Evolutionary conservation across 2,113 vertebrate genomes (phyloP).

Genomic region (Eptesicus fuscus): DNA sequence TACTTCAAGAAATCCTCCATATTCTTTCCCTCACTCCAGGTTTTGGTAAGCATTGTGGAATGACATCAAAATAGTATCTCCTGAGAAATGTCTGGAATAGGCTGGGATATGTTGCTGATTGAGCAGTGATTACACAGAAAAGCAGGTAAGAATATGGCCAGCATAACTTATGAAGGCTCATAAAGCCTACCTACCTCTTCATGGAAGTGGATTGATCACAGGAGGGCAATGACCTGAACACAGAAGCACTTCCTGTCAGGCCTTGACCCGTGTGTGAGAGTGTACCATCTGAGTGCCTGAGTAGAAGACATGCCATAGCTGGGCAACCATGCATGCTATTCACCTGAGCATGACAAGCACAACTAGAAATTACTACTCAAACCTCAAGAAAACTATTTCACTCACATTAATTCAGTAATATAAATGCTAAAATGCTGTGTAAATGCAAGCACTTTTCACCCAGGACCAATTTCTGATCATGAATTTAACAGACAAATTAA

Average conservation of each 20-base stretch:
- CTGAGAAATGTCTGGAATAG: background rate
- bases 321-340: background rate
- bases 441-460: background rate
- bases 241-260: background rate
- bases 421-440: background rate
- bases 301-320: background rate
- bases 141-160: background rate
- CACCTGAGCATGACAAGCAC: background rate
- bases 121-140: background rate
- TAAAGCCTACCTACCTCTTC: background rate
- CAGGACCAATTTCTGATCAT: background rate
- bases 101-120: background rate
- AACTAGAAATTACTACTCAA: background rate
- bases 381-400: background rate
- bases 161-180: background rate
- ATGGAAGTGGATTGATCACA: background rate
- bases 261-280: background rate
- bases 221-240: background rate
- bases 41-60: slow-evolving; percentile 2
- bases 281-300: background rate
- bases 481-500: background rate
- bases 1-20: background rate
- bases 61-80: background rate
- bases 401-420: background rate
- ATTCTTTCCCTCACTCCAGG: background rate